These are phyloP conservation scores for Pectinophora gossypiella DNA, from an alignment of 1,140 invertebrate species.

Conservation along the genomic window DNA sequence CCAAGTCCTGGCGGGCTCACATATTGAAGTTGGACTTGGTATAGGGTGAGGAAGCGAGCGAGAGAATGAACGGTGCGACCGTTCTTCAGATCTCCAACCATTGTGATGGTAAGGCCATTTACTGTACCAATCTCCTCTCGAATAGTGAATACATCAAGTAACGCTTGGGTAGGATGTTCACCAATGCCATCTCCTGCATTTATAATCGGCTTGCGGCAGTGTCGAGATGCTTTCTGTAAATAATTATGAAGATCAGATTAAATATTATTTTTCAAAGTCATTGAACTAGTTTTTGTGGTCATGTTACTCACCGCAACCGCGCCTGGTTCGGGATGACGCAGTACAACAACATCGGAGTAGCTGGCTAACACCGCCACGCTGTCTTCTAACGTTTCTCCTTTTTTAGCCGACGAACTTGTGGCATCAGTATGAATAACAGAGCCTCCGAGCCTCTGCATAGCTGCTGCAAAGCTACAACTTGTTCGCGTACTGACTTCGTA, in stretches of 20 bases:
- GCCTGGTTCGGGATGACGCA: slow-evolving; percentile 95
- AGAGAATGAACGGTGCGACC: slow-evolving; percentile 98
- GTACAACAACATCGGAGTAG: slow-evolving; percentile 94
- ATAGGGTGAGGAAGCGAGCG: slow-evolving; percentile 91
- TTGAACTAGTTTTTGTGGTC: not conserved
- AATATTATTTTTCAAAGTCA: not conserved
- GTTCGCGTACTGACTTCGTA: slow-evolving; percentile 98
- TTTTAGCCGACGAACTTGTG: slow-evolving; percentile 93
- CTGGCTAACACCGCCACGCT: slow-evolving; percentile 90
- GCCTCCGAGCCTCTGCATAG: slow-evolving; percentile 97
- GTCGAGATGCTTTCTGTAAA: slow-evolving; percentile 85
- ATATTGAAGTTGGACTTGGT: slow-evolving; percentile 92
- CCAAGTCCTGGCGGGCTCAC: slow-evolving; percentile 90
- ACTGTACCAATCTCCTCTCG: slow-evolving; percentile 99
- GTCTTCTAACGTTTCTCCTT: slow-evolving; percentile 97
- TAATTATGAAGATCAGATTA: not conserved
- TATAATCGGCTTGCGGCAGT: slow-evolving; percentile 92
- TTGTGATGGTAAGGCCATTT: slow-evolving; percentile 94
- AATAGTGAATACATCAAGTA: slow-evolving; percentile 98
- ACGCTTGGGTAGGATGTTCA: slow-evolving; percentile 98
- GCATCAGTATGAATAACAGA: slow-evolving; percentile 93
- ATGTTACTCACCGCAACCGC: slow-evolving; percentile 85
- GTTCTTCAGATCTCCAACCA: slow-evolving; percentile 98
- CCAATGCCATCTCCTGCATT: slow-evolving; percentile 99
- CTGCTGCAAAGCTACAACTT: slow-evolving; percentile 95